Percentiles rank a stretch among this genome's conserved stretches.
Conservation (phyloP, 2,797 vertebrate genomes). For the Fistularia commersonii region DNA sequence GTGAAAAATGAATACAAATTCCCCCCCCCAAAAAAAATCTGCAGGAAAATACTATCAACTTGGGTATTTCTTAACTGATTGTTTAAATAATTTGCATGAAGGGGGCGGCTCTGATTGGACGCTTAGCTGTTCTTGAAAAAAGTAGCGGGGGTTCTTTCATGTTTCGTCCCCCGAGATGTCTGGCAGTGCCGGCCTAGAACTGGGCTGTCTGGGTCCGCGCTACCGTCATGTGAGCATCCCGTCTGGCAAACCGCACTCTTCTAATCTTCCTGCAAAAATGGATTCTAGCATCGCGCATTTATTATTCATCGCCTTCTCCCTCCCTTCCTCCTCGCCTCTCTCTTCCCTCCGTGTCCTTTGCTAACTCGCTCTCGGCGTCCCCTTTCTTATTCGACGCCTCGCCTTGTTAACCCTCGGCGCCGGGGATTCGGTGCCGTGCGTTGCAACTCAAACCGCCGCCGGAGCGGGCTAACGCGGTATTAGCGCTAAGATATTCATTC, state of each 20-base stretch:
- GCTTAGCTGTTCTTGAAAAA: constrained; percentile 6
- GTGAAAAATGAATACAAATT: no score
- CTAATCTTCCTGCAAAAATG: constrained; percentile 67
- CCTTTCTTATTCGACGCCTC: constrained; percentile 37
- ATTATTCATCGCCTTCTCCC: constrained; percentile 66
- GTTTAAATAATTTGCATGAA: no score
- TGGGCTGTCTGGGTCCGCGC: constrained; percentile 40
- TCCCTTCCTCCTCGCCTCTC: constrained; percentile 21
- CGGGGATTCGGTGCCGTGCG: no score
- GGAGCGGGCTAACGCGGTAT: no score
- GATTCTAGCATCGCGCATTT: constrained; percentile 61
- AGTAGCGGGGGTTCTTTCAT: constrained; percentile 36
- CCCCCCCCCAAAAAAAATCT: no score
- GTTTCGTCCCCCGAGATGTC: constrained; percentile 34
- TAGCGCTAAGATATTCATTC: no score
- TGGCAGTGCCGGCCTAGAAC: constrained; percentile 66
- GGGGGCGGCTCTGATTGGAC: no score
- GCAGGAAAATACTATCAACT: no score
- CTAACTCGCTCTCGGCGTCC: constrained; percentile 9
- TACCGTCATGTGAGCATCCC: constrained; percentile 51
- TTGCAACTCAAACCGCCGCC: no score
- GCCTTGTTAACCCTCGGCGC: constrained; percentile 55
- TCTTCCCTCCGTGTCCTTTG: constrained; percentile 21
- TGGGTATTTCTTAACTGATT: no score
- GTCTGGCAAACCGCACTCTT: constrained; percentile 51